Conservation (phyloP, 1,140 invertebrate species). For the Bombus waltoni region DNA sequence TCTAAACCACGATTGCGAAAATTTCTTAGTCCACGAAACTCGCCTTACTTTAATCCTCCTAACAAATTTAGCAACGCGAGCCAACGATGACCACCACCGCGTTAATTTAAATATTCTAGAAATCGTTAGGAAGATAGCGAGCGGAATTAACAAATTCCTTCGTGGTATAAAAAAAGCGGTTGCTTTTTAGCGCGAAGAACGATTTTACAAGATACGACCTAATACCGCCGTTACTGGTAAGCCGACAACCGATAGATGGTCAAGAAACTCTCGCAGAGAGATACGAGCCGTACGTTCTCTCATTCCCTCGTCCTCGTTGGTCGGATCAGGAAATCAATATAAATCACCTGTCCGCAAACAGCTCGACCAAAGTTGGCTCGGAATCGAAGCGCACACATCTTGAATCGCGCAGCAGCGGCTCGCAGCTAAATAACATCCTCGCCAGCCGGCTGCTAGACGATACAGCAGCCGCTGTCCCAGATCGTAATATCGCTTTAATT, state of each 20-base stretch:
- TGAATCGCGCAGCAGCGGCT: not conserved
- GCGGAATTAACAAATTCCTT: too few relatives aligned
- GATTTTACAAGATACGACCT: too few relatives aligned
- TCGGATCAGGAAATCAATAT: not conserved
- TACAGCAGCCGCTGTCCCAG: conserved; percentile 53
- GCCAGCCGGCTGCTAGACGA: conserved; percentile 47
- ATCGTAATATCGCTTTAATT: conserved; percentile 78
- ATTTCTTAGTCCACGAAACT: too few relatives aligned
- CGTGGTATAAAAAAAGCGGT: too few relatives aligned
- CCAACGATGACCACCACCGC: too few relatives aligned
- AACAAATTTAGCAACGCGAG: too few relatives aligned
- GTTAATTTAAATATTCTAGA: too few relatives aligned
- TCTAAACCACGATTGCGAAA: too few relatives aligned
- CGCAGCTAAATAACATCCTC: conserved; percentile 57
- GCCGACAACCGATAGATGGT: not conserved
- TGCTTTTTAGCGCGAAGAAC: too few relatives aligned
- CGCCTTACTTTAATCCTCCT: too few relatives aligned
- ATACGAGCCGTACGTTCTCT: not conserved
- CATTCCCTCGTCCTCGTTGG: not conserved
- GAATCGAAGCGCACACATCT: conserved; percentile 16
- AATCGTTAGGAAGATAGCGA: too few relatives aligned
- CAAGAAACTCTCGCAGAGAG: not conserved
- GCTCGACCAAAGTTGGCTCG: not conserved
- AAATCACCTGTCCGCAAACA: conserved; percentile 32
- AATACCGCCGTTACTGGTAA: not conserved